Conservation (phyloP, 2,113 vertebrate genomes). For the Taxidea taxus region DNA sequence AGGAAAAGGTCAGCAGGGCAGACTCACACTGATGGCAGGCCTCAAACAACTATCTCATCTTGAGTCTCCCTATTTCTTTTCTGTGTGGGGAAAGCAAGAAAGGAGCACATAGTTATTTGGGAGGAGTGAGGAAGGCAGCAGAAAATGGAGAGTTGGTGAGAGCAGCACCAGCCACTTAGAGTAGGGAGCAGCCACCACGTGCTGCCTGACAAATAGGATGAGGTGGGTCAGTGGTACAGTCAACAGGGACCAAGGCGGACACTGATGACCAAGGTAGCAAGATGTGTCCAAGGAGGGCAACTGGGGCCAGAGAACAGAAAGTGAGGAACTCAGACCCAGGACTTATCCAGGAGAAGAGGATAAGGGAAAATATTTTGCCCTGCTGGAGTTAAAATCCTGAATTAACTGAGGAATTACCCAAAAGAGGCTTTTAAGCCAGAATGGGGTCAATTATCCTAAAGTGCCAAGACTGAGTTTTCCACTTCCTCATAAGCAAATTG, state of each 20-base stretch:
- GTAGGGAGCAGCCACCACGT: neutral
- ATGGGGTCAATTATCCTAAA: neutral
- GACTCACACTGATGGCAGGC: neutral
- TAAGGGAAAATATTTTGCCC: rapidly evolving
- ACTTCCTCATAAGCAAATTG: neutral
- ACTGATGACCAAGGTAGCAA: neutral
- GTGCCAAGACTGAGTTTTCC: neutral
- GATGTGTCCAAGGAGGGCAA: neutral
- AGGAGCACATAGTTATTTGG: too few species aligned
- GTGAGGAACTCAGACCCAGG: neutral
- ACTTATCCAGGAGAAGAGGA: neutral
- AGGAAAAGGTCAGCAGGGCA: neutral
- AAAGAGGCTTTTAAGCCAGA: neutral
- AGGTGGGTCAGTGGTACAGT: neutral
- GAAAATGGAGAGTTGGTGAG: neutral
- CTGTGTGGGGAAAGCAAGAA: neutral
- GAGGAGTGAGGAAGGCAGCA: neutral
- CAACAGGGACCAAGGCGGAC: rapidly evolving
- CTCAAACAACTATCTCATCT: rapidly evolving
- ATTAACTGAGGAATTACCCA: neutral
- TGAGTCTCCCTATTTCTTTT: neutral
- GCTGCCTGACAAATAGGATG: neutral
- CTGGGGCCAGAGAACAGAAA: neutral
- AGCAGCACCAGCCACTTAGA: rapidly evolving
- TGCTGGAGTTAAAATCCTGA: neutral